phyloP scores from a whole-genome alignment of 1,140 invertebrate genomes.

The Hylaeus volcanicus region DNA sequence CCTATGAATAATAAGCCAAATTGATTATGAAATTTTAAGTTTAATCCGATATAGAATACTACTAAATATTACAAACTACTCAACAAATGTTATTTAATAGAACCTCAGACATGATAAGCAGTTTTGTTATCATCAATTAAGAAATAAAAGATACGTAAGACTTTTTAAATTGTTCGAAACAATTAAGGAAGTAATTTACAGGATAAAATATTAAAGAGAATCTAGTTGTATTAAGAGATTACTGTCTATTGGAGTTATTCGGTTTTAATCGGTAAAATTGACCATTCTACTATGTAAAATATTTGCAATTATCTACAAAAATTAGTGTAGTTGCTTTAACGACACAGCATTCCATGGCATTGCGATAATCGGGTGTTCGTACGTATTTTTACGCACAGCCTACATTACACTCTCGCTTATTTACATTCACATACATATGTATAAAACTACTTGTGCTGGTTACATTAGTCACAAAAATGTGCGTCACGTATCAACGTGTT shows the following conservation, averaged over 20 bases:
- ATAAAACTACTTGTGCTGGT: slow-evolving; percentile 44
- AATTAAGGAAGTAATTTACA: no score
- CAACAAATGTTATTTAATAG: neutral
- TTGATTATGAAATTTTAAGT: no score
- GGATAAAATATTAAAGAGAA: no score
- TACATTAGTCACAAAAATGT: slow-evolving; percentile 42
- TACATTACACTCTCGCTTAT: slow-evolving; percentile 29
- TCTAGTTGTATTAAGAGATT: no score
- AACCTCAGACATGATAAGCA: neutral
- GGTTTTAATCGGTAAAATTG: no score
- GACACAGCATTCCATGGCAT: neutral
- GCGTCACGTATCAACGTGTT: slow-evolving; percentile 21
- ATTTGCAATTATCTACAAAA: neutral
- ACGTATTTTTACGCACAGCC: slow-evolving; percentile 21
- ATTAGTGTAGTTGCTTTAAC: neutral
- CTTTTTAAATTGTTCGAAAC: no score
- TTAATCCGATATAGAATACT: no score
- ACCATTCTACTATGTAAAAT: no score
- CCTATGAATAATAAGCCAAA: no score
- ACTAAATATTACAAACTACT: no score
- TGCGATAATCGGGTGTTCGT: slow-evolving; percentile 5
- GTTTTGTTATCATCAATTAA: neutral
- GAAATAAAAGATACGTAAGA: neutral
- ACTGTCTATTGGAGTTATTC: neutral
- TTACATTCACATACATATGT: slow-evolving; percentile 46